A percentile compares a stretch with the other conserved stretches of the same genome.
phyloP scores from a whole-genome alignment of 2,113 vertebrate species.

The Ceyx cyanopectus region DNA sequence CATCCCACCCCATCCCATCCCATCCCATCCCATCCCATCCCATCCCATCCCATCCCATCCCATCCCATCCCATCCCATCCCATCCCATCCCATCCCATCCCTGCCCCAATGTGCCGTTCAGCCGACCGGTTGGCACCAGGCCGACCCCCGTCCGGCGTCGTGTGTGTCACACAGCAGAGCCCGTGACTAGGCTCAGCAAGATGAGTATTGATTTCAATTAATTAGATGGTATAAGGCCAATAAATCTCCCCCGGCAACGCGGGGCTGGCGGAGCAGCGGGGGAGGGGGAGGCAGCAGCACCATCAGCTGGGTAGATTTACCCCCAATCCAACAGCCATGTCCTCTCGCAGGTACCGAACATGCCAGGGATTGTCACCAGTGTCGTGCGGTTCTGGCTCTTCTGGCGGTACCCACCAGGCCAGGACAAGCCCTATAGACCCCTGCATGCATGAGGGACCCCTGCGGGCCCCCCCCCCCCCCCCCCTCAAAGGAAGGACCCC shows the following conservation, averaged over 20 bases:
- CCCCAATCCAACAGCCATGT: fast-evolving
- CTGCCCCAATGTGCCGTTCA: fast-evolving
- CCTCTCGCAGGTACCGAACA: constrained; percentile 86
- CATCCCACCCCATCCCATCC: neutral
- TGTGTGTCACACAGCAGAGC: neutral
- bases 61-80: too few relatives aligned
- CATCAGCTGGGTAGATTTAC: neutral
- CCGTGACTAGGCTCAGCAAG: neutral
- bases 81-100: neutral
- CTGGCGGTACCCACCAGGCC: constrained; percentile 74
- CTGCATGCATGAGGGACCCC: constrained; percentile 74
- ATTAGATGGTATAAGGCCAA: constrained; percentile 11
- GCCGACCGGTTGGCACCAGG: neutral
- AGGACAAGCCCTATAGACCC: constrained; percentile 72
- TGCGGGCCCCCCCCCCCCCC: fast-evolving
- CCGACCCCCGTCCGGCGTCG: fast-evolving
- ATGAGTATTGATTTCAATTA: constrained; percentile 45
- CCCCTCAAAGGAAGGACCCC: neutral
- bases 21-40: neutral
- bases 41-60: too few relatives aligned
- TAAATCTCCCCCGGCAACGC: neutral
- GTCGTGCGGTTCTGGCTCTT: constrained; percentile 90
- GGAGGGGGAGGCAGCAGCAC: neutral
- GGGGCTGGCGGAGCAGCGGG: neutral
- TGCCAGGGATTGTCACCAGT: constrained; percentile 90